Evolutionary conservation across 2,797 vertebrate genomes (phyloP), one percentile per base, ranked within the genome.

Genomic region (Enteromius trimaculatus): DNA sequence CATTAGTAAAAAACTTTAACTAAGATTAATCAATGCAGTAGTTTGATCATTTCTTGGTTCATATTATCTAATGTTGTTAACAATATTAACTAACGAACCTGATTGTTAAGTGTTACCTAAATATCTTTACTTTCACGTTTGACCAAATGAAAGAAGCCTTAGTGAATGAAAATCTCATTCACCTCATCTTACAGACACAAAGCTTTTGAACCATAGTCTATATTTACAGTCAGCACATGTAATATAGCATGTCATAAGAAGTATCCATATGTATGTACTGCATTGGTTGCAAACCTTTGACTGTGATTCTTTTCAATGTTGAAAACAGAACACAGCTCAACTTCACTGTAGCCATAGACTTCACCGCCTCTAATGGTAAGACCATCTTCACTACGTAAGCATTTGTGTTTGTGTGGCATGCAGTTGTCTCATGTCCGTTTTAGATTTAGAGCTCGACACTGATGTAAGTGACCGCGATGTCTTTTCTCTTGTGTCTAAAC

Each of bases 321-420:
- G 6, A 34, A 76, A 70, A 90, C 92, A 99, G 98, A 92, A 99
- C 98, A 0, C 97, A 99, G 88, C 94, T 99, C 88, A 99, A 99
- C 94, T 99, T 99, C 93, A 99, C 98, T 0, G 97, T 99, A 10
- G 98, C 98, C 64, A 98, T 99, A 29, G 98, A 99, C 93, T 99
- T 98, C 93, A 99, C 98, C 6, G 97, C 98, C 55, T 99, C 98
- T 85, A 99, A 99, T 7, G 98, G 98, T 99, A 92, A 95, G 96
- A 71, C 21, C 64, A 69, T 44, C 49, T 11, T 31, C 47, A 44
- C 8, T 19, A 7, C 26, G 6, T 29, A 64, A 74, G 26, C 19
- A 42, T 42, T 19, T 51, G 31, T 69, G 29, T 79, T n/a, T 71
- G 26, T 79, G 65, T 64, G n/a, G 34, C 34, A n/a, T 70, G 37